A percentile compares a stretch with the other conserved stretches of the same genome.
Evolutionary conservation across 2,888 invertebrate species (phyloP).

Genomic region (Prosopocoilus inquinatus): DNA sequence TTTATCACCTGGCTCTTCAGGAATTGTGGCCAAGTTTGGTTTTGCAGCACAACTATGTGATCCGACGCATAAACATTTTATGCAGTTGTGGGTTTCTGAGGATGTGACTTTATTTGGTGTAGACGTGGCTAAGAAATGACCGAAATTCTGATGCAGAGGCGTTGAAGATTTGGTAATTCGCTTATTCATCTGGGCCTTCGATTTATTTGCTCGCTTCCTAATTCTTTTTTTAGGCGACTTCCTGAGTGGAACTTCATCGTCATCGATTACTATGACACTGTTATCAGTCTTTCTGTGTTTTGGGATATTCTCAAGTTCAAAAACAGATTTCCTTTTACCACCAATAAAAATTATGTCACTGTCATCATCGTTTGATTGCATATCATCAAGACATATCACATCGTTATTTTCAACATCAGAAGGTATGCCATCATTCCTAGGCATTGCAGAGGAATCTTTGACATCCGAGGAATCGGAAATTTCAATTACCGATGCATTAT

Average conservation of each 20-base stretch:
- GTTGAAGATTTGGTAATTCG: not conserved
- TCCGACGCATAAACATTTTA: not conserved
- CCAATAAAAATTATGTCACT: not conserved
- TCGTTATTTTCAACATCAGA: not conserved
- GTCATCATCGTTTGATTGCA: not conserved
- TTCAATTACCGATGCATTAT: not conserved
- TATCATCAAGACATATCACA: not conserved
- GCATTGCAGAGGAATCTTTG: not conserved
- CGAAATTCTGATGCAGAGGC: not conserved
- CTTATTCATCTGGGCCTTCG: not conserved
- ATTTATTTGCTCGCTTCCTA: not conserved
- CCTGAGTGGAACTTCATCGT: not conserved
- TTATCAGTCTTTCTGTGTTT: not conserved
- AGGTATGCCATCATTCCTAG: not conserved
- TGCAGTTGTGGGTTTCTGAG: not conserved
- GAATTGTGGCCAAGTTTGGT: slow-evolving; percentile 1
- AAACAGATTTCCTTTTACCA: not conserved
- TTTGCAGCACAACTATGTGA: not conserved
- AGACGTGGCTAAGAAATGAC: not conserved
- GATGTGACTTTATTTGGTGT: not conserved
- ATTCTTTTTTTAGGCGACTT: not conserved
- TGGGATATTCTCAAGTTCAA: not conserved
- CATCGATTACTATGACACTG: not conserved
- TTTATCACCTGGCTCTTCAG: not conserved
- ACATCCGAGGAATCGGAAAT: not conserved